phyloP scores from a whole-genome alignment of 2,797 vertebrate species.

The Acanthis flammea region DNA sequence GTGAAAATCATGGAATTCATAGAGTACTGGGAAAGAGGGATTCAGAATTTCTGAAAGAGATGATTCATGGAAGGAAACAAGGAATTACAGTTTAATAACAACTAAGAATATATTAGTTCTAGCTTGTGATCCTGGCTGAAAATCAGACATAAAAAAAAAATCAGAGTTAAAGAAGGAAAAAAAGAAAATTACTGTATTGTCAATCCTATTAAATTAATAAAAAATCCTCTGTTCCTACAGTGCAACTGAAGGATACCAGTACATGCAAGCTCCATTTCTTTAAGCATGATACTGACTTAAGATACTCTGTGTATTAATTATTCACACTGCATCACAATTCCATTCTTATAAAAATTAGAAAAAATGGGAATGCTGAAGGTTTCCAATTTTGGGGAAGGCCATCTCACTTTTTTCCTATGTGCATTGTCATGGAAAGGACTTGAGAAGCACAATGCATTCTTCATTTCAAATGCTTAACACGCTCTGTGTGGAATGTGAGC shows the following conservation, averaged over 20 bases:
- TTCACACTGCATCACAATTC: neutral
- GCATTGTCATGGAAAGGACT: rapidly evolving
- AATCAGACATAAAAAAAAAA: neutral
- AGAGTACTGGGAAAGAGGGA: neutral
- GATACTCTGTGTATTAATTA: neutral
- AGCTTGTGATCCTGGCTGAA: neutral
- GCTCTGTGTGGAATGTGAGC: neutral
- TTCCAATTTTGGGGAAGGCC: neutral
- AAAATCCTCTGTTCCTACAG: neutral
- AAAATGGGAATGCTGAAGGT: neutral
- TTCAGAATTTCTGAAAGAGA: neutral
- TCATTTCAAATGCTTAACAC: neutral
- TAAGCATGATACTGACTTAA: neutral
- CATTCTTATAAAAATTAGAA: neutral
- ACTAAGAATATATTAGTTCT: neutral
- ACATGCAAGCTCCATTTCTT: neutral
- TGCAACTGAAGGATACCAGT: neutral
- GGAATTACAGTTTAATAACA: neutral
- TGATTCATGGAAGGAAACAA: neutral
- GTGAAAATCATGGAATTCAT: neutral
- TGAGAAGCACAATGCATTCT: neutral
- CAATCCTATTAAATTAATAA: neutral
- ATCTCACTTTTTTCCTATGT: neutral
- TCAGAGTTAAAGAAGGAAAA: neutral
- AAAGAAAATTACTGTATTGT: neutral